Evolutionary conservation across 2,888 invertebrate genomes (phyloP).

Genomic region (Meiosimyza platycephala): DNA sequence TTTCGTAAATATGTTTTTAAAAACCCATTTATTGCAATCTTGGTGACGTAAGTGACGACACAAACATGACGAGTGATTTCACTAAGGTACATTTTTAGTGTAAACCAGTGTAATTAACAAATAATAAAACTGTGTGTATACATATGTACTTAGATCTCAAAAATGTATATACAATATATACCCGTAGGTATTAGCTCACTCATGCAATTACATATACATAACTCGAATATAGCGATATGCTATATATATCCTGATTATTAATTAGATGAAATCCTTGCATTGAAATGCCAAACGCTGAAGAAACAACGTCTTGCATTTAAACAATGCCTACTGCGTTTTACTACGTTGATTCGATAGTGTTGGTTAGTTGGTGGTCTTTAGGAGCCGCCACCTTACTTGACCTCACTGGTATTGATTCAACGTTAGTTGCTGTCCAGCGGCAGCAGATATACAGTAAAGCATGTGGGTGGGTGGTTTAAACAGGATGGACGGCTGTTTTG

Average conservation of each 20-base stretch:
- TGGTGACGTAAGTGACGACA: too few species aligned
- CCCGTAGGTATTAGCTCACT: background rate
- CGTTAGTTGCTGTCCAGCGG: background rate
- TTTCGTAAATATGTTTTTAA: too few species aligned
- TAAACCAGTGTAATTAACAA: too few species aligned
- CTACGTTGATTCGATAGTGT: conserved; percentile 4
- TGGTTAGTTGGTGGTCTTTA: background rate
- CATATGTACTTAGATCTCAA: conserved; percentile 19
- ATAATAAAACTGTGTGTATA: background rate
- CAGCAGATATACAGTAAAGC: background rate
- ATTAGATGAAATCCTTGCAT: conserved; percentile 38
- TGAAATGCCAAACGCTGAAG: conserved; percentile 20
- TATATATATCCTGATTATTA: conserved; percentile 42
- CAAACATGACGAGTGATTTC: too few species aligned
- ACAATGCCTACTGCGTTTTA: background rate
- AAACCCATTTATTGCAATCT: too few species aligned
- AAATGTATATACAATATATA: conserved; percentile 9
- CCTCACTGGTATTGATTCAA: too few species aligned
- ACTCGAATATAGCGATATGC: conserved; percentile 31
- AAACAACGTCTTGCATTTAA: conserved; percentile 15
- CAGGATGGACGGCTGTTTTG: background rate
- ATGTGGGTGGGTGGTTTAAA: background rate
- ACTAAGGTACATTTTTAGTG: too few species aligned
- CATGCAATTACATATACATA: conserved; percentile 17
- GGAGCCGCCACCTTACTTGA: background rate